A percentile compares a stretch with the other conserved stretches of the same genome.
Conservation (phyloP, 2,113 vertebrate genomes). For the Gnathochromis pfefferi region DNA sequence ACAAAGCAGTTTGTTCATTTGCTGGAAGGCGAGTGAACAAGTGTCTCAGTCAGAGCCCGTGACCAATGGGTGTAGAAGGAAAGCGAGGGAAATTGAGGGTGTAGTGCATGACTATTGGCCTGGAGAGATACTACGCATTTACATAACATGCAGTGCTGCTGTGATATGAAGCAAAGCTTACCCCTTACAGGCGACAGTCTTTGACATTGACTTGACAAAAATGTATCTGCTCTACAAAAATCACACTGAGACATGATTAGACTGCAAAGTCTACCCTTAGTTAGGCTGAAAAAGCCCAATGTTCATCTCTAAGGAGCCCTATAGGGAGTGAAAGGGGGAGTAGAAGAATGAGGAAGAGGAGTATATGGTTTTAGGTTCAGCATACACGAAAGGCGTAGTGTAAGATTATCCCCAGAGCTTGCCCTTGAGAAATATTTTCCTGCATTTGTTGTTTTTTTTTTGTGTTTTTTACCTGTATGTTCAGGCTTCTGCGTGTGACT, state of each 20-base stretch:
- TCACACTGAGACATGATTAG: background rate
- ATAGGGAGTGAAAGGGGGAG: slow-evolving; percentile 4
- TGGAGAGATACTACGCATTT: background rate
- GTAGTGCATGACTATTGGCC: background rate
- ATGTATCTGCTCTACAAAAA: background rate
- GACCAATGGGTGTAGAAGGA: slow-evolving; percentile 15
- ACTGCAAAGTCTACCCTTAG: background rate
- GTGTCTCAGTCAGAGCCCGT: slow-evolving; percentile 47
- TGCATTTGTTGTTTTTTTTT: background rate
- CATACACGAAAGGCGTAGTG: background rate
- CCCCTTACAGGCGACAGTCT: background rate
- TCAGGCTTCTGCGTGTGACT: slow-evolving; percentile 57
- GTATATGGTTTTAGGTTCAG: background rate
- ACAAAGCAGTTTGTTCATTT: slow-evolving; percentile 71
- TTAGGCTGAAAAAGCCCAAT: background rate
- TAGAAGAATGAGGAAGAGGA: background rate
- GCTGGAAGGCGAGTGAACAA: slow-evolving; percentile 53
- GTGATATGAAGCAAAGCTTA: background rate
- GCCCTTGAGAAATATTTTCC: background rate
- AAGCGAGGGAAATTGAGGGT: background rate
- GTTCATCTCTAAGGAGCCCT: background rate
- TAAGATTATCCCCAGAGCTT: background rate
- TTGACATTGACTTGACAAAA: background rate
- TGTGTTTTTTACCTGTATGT: background rate
- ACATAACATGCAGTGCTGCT: background rate